These are phyloP conservation scores for Linnaemya tessellans DNA, from an alignment of 2,888 invertebrate species.

Conservation along the genomic window DNA sequence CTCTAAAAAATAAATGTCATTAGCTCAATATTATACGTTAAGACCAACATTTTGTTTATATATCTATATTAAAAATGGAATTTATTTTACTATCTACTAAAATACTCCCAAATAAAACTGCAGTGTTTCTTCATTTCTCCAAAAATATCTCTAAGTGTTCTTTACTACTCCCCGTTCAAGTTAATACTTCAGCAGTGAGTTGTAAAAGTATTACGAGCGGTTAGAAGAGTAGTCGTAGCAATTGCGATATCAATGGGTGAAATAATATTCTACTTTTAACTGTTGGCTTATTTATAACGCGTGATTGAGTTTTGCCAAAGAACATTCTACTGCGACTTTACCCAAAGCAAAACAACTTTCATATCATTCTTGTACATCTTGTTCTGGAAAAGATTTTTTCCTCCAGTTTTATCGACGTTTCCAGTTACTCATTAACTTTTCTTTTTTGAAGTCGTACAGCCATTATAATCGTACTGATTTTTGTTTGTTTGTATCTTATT, in stretches of 20 bases:
- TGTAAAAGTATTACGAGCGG: slow-evolving; percentile 7
- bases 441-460: slow-evolving; percentile 43
- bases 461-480: slow-evolving; percentile 53
- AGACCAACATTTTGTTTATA: too few species aligned
- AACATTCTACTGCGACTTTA: slow-evolving; percentile 42
- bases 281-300: slow-evolving; percentile 67
- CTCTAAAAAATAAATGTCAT: slow-evolving; percentile 1
- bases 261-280: slow-evolving; percentile 37
- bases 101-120: neutral
- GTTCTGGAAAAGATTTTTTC: slow-evolving; percentile 11
- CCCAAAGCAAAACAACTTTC: slow-evolving; percentile 30
- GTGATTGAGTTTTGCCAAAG: slow-evolving; percentile 62
- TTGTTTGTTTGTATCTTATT: slow-evolving; percentile 11
- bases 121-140: neutral
- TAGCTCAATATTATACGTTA: too few species aligned
- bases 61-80: neutral
- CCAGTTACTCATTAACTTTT: slow-evolving; percentile 68
- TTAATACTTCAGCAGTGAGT: slow-evolving; percentile 45
- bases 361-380: slow-evolving; percentile 52
- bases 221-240: neutral
- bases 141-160: slow-evolving; percentile 23
- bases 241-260: slow-evolving; percentile 35
- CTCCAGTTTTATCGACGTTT: slow-evolving; percentile 44
- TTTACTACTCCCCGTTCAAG: neutral
- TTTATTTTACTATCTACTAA: neutral